A percentile compares a stretch with the other conserved stretches of the same genome.
phyloP scores from a whole-genome alignment of 2,888 invertebrate species.

The Blastobasis adustella region DNA sequence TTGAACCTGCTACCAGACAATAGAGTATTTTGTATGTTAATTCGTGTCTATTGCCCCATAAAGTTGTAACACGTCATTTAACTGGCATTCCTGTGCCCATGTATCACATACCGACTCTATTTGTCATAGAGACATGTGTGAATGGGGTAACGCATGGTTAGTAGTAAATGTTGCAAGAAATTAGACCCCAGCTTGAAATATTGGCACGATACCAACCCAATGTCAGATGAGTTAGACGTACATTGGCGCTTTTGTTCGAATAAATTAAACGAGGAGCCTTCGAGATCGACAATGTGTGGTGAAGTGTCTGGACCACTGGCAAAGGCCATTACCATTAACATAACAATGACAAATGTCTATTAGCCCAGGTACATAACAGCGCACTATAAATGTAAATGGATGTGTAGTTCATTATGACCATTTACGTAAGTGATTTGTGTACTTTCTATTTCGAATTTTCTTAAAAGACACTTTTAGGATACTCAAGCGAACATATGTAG shows the following conservation, averaged over 20 bases:
- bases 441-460: not conserved
- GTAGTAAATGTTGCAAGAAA: no score
- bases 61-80: constrained; percentile 6
- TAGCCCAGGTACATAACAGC: constrained; percentile 8
- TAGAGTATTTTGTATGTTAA: constrained; percentile 31
- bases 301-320: not conserved
- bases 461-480: not conserved
- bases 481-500: not conserved
- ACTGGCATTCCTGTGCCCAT: constrained; percentile 11
- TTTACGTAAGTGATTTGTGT: not conserved
- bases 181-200: no score
- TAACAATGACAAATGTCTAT: constrained; percentile 26
- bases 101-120: constrained; percentile 1
- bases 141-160: no score
- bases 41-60: constrained; percentile 16
- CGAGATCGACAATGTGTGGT: no score
- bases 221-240: no score
- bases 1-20: constrained; percentile 18
- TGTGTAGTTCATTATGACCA: not conserved
- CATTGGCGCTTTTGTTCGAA: no score
- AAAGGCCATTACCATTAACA: constrained; percentile 38
- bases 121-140: no score
- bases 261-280: no score
- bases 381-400: constrained; percentile 3
- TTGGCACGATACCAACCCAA: no score